Evolutionary conservation across 2,113 vertebrate species (phyloP).

Genomic region (Paramormyrops kingsleyae): DNA sequence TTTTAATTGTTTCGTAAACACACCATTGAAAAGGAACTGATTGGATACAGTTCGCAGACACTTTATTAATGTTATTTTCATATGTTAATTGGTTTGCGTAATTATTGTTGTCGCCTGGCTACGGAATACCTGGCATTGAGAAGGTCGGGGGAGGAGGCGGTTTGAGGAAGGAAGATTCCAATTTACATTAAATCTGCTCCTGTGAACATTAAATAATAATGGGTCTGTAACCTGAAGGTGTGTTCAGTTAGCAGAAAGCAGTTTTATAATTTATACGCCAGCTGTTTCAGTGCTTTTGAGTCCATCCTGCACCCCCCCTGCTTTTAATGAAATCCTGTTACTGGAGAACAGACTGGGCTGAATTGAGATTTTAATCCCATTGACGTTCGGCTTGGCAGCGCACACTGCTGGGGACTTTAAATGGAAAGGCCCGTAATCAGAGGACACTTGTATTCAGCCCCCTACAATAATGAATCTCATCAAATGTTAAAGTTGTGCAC

Average conservation of each 20-base stretch:
- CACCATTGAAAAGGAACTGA: constrained; percentile 99
- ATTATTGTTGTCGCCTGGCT: constrained; percentile 86
- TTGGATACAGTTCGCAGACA: constrained; percentile 99
- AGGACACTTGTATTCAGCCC: constrained; percentile 91
- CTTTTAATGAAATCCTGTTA: constrained; percentile 99
- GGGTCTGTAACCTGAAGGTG: constrained; percentile 92
- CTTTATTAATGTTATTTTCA: constrained; percentile 99
- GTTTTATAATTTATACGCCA: constrained; percentile 99
- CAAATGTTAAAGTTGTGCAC: constrained; percentile 81
- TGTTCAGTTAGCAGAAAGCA: constrained; percentile 97
- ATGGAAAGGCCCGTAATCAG: constrained; percentile 87
- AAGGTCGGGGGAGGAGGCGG: constrained; percentile 44
- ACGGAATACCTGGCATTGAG: constrained; percentile 93
- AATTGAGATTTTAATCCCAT: constrained; percentile 99
- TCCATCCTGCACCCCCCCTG: constrained; percentile 90
- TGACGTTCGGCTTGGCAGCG: constrained; percentile 82
- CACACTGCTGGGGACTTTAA: constrained; percentile 87
- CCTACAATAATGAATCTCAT: constrained; percentile 91
- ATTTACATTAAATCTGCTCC: constrained; percentile 97
- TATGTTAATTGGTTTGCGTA: constrained; percentile 99
- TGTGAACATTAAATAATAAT: constrained; percentile 99
- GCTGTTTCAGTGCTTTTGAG: constrained; percentile 95
- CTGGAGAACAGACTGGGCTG: constrained; percentile 95
- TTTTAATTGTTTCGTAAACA: constrained; percentile 99
- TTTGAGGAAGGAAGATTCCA: constrained; percentile 81